Conservation (phyloP, 2,113 vertebrate genomes). For the Scolopax mira region DNA sequence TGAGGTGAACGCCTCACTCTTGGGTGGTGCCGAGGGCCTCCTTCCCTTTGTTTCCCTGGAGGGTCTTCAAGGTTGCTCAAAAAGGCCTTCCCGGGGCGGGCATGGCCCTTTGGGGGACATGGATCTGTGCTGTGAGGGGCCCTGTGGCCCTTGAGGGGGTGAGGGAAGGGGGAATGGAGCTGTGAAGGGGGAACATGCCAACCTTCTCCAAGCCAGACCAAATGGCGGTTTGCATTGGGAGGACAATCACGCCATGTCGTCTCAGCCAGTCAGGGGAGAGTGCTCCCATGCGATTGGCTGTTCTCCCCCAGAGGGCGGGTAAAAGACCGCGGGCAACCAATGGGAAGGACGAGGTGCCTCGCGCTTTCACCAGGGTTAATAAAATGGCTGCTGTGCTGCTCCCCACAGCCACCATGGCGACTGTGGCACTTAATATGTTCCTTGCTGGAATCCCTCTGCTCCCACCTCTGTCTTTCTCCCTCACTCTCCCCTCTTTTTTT, state of each 20-base stretch:
- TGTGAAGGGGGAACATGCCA: accelerated
- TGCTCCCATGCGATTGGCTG: background rate
- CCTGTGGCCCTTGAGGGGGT: accelerated
- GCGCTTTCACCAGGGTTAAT: background rate
- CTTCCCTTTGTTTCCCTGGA: background rate
- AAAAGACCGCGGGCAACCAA: background rate
- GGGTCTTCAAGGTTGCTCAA: background rate
- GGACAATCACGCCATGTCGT: background rate
- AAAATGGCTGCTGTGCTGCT: accelerated
- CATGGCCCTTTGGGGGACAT: background rate
- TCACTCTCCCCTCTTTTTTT: background rate
- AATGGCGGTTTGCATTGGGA: accelerated
- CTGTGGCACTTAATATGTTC: accelerated
- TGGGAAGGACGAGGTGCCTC: accelerated
- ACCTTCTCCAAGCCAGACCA: accelerated
- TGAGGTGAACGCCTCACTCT: background rate
- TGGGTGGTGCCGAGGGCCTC: accelerated
- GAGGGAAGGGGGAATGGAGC: background rate
- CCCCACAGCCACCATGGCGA: accelerated
- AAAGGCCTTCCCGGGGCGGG: background rate
- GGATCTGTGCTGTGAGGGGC: background rate
- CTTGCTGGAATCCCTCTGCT: background rate
- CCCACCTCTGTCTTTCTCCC: background rate
- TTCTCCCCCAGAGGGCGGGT: background rate
- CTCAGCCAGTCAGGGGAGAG: background rate